These are phyloP conservation scores for Tilapia sparmanii DNA, from an alignment of 2,113 vertebrate species.

Conservation along the genomic window DNA sequence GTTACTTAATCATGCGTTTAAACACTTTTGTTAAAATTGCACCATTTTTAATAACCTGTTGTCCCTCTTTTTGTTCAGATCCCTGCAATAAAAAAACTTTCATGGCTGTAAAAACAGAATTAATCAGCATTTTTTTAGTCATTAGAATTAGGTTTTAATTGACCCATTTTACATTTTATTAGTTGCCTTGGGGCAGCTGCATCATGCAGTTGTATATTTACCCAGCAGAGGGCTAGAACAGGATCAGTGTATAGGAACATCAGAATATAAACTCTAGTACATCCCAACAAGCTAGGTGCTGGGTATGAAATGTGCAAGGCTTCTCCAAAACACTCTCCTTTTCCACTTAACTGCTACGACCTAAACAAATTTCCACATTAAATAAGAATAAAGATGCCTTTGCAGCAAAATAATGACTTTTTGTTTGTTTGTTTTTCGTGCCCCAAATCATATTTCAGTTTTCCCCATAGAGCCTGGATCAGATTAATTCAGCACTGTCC, in stretches of 20 bases:
- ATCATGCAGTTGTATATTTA: background rate
- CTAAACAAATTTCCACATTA: background rate
- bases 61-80: background rate
- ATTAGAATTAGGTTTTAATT: background rate
- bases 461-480: background rate
- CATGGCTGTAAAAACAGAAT: background rate
- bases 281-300: background rate
- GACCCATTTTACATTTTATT: background rate
- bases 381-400: background rate
- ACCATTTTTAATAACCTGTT: background rate
- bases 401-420: background rate
- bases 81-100: background rate
- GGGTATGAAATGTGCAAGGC: background rate
- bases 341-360: background rate
- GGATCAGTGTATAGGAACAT: background rate
- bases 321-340: background rate
- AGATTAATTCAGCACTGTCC: constrained; percentile 7
- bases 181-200: background rate
- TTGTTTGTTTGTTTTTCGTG: background rate
- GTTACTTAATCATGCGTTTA: background rate
- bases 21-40: background rate
- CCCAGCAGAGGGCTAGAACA: constrained; percentile 49
- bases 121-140: background rate
- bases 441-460: background rate
- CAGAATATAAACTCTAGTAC: background rate